These are phyloP conservation scores for Panzeria rudis DNA, from an alignment of 2,888 invertebrate species.

Conservation along the genomic window DNA sequence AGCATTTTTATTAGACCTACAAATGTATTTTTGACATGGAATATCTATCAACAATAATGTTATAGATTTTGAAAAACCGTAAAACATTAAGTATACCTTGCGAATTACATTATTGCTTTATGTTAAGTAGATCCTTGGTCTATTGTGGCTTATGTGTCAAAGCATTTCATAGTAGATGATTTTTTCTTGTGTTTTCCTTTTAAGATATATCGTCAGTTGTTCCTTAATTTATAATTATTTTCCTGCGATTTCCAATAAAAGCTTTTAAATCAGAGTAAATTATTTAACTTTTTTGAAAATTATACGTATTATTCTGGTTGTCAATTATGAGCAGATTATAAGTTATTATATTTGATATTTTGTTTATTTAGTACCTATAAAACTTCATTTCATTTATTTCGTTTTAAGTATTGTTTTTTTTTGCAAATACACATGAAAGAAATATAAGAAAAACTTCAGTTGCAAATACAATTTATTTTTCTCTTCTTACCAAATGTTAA, in stretches of 20 bases:
- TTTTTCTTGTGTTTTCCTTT: too few species aligned
- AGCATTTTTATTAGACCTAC: too few species aligned
- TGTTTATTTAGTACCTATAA: neutral
- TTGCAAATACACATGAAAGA: neutral
- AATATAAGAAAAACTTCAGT: neutral
- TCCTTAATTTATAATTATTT: neutral
- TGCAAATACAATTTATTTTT: conserved; percentile 16
- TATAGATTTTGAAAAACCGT: too few species aligned
- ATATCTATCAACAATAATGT: too few species aligned
- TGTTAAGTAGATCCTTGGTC: conserved; percentile 35
- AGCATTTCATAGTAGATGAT: conserved; percentile 29
- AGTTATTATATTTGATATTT: neutral
- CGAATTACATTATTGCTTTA: neutral
- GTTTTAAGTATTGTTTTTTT: neutral
- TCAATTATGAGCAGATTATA: neutral
- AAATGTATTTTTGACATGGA: too few species aligned
- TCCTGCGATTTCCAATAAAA: neutral
- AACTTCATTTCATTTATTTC: neutral
- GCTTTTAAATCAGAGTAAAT: too few species aligned
- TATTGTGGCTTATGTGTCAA: conserved; percentile 37
- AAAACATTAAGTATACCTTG: too few species aligned
- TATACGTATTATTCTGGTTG: neutral
- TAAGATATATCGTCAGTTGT: too few species aligned
- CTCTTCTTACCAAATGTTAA: conserved; percentile 50
- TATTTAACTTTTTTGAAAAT: neutral